Percentiles rank a stretch among this genome's conserved stretches.
These are phyloP conservation scores for Danaus chrysippus DNA, from an alignment of 2,888 invertebrate genomes.

Conservation along the genomic window DNA sequence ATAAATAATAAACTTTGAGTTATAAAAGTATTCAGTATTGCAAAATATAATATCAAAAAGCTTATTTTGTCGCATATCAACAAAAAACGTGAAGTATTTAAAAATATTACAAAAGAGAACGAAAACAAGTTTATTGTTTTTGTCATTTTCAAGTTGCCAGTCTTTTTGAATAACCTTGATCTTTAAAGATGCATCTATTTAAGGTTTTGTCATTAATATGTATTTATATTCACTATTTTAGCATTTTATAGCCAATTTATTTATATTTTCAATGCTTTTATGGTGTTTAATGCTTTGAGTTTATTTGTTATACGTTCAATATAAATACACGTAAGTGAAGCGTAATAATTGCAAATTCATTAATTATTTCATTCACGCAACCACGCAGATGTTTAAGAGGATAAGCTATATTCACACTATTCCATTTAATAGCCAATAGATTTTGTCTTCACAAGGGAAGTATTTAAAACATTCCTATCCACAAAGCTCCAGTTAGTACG, in stretches of 20 bases:
- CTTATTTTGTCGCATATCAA: background rate
- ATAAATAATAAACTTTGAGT: too few relatives aligned
- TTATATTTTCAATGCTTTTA: slow-evolving; percentile 12
- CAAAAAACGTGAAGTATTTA: background rate
- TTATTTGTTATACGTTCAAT: background rate
- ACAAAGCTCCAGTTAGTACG: slow-evolving; percentile 57
- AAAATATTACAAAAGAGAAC: background rate
- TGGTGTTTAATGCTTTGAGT: background rate
- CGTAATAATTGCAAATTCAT: background rate
- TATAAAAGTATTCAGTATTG: too few relatives aligned
- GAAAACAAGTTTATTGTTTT: background rate
- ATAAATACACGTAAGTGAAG: too few relatives aligned
- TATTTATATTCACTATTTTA: slow-evolving; percentile 1
- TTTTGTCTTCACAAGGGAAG: slow-evolving; percentile 30
- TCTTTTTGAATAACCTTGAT: slow-evolving; percentile 8
- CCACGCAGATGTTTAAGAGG: slow-evolving; percentile 22
- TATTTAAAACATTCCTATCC: slow-evolving; percentile 46
- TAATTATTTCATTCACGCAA: slow-evolving; percentile 23
- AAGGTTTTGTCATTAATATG: slow-evolving; percentile 8
- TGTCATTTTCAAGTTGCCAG: background rate
- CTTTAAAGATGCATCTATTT: slow-evolving; percentile 12
- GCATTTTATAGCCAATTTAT: slow-evolving; percentile 10
- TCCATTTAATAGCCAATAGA: slow-evolving; percentile 32
- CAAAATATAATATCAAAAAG: too few relatives aligned
- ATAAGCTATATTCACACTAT: slow-evolving; percentile 29